Base-by-base conservation (phyloP, 2,797 vertebrate genomes). In the Caiman crocodilus region DNA sequence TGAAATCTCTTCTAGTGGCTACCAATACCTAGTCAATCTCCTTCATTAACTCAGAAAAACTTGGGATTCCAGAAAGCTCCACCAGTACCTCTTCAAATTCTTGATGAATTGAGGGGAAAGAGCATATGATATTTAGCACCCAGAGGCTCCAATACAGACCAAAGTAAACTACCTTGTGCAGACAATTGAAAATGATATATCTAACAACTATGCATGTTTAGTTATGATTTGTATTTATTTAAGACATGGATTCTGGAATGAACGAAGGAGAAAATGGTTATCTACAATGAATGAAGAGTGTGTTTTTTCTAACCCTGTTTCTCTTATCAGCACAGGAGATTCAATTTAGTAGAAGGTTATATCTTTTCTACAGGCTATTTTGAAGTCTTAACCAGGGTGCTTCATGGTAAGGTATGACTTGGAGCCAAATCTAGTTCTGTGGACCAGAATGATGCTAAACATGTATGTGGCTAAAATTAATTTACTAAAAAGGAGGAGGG, bases 11-110 rank as follows among this genome's bases (percentile, higher is more conserved):
- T n/a, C 16, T 84, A 82, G 42, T 42, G 42, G 42, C 42, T 42
- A 42, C 42, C 42, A 78, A 69, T 32, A 80, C 17, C 61, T 73
- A 7, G n/a, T 76, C 55, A 42, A 42, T 42, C 42, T 84, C 60
- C 4, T 50, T 82, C 32, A 89, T 0, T 30, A 75, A 18, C 60
- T 89, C 14, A 69, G 2, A 85, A 76, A 4, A 21, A 6, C 26
- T 67, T 28, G 55, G n/a, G 50, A 71, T 15, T 1, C 0, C 56
- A 74, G n/a, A 75, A 7, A 0, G 0, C 18, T 82, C 28, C 82
- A 23, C 2, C 58, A 14, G 35, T 88, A 89, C 64, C 25, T 7
- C 26, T 57, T 16, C 3, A 1, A 20, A 75, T 75, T 16, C 17
- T 69, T 8, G 14, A 4, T 17, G 71, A 83, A 84, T 16, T 75